These are phyloP conservation scores for Artemia sinica DNA, from an alignment of 2,888 invertebrate genomes.

Conservation along the genomic window DNA sequence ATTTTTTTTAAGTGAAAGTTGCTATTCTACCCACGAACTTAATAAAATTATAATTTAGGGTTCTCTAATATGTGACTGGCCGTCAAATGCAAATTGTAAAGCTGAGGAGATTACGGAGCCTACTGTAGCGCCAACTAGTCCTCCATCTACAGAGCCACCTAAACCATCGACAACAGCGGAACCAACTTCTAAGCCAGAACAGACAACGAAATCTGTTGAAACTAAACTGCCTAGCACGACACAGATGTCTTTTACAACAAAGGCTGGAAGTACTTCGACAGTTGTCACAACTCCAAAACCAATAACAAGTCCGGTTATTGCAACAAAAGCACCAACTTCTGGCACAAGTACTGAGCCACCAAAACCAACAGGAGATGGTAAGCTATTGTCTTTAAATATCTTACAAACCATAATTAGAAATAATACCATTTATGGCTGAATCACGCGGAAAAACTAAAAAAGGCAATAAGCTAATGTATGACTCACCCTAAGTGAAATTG, in stretches of 20 bases:
- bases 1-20: too few relatives aligned
- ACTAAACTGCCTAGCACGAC: too few relatives aligned
- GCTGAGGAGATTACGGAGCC: not conserved
- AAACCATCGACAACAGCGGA: not conserved
- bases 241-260: too few relatives aligned
- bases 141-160: not conserved
- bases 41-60: not conserved
- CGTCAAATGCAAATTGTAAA: slow-evolving; percentile 2
- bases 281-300: not conserved
- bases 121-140: not conserved
- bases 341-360: not conserved
- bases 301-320: not conserved
- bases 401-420: too few relatives aligned
- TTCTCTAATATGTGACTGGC: slow-evolving; percentile 8
- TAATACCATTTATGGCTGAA: too few relatives aligned
- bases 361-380: not conserved
- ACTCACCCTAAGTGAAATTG: too few relatives aligned
- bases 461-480: too few relatives aligned
- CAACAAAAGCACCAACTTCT: slow-evolving; percentile 2
- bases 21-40: too few relatives aligned
- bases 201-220: too few relatives aligned
- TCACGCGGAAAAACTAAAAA: too few relatives aligned
- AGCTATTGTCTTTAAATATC: not conserved
- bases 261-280: not conserved
- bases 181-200: too few relatives aligned